Conservation (phyloP, 1,140 invertebrate genomes). For the Liolophura sinensis region DNA sequence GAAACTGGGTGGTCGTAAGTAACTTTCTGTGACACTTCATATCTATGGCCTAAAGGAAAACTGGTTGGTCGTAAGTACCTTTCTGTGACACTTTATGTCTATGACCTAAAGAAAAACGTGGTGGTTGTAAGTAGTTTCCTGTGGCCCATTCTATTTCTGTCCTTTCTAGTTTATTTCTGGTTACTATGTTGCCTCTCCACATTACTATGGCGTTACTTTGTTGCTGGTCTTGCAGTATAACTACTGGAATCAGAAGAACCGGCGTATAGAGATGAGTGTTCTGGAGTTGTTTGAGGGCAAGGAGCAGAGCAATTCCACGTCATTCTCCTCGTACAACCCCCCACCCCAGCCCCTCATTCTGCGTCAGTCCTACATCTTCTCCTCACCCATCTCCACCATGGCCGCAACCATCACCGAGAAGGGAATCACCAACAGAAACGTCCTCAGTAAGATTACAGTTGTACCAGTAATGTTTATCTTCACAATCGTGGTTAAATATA, state of each 20-base stretch:
- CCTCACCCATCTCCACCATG: conserved; percentile 77
- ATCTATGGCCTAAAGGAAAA: too few species aligned
- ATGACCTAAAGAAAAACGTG: too few species aligned
- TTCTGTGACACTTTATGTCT: too few species aligned
- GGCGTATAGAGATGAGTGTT: conserved; percentile 87
- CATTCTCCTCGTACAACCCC: conserved; percentile 77
- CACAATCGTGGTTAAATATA: neutral
- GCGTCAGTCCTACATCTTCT: conserved; percentile 88
- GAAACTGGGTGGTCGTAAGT: too few species aligned
- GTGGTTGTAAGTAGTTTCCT: too few species aligned
- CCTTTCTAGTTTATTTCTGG: neutral
- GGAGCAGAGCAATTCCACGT: conserved; percentile 79
- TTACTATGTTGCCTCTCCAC: neutral
- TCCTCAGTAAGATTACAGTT: conserved; percentile 71
- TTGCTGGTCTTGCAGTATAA: conserved; percentile 71
- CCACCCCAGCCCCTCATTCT: conserved; percentile 75
- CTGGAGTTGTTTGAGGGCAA: conserved; percentile 96
- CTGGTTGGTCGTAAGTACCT: too few species aligned
- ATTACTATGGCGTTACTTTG: neutral
- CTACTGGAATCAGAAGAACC: conserved; percentile 91
- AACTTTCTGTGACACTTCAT: too few species aligned
- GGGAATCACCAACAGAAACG: conserved; percentile 93
- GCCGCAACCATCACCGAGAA: conserved; percentile 66
- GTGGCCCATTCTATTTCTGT: neutral
- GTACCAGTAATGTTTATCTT: neutral